A percentile compares a stretch with the other conserved stretches of the same genome.
Evolutionary conservation across 2,797 vertebrate genomes (phyloP).

Genomic region (Meriones psammophilus): DNA sequence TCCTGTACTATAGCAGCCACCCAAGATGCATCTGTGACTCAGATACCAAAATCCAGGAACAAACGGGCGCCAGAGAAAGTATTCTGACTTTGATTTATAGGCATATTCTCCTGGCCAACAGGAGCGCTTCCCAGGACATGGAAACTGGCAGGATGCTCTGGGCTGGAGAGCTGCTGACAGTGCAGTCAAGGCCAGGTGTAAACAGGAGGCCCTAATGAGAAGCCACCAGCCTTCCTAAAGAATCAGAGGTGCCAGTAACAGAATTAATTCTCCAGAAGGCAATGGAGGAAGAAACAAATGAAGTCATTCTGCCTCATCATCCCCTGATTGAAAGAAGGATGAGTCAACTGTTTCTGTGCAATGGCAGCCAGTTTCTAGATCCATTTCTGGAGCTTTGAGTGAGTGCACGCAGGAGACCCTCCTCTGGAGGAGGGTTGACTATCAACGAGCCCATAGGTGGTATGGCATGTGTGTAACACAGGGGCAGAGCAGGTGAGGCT

Average conservation of each 20-base stretch:
- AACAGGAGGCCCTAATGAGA: conserved; percentile 54
- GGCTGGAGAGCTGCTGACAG: conserved; percentile 6
- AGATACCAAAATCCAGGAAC: conserved; percentile 42
- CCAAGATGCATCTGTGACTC: background rate
- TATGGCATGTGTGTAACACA: rapidly evolving
- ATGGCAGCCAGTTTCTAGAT: conserved; percentile 54
- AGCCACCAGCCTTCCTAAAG: conserved; percentile 42
- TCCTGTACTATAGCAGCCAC: background rate
- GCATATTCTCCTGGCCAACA: background rate
- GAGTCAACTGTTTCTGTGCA: background rate
- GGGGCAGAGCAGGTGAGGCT: background rate
- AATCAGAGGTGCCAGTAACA: background rate
- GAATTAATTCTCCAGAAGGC: conserved; percentile 52
- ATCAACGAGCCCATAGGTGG: rapidly evolving
- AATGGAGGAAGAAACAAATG: background rate
- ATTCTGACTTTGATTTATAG: background rate
- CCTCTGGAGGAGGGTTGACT: rapidly evolving
- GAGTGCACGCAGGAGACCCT: background rate
- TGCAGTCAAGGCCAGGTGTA: background rate
- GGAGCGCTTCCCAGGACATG: conserved; percentile 13
- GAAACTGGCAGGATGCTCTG: conserved; percentile 5
- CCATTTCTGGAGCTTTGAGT: background rate
- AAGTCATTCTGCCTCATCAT: conserved; percentile 61
- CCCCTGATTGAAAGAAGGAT: background rate
- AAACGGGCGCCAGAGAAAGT: background rate